Evolutionary conservation across 1,140 invertebrate species (phyloP).

Genomic region (Polypedilum vanderplanki): DNA sequence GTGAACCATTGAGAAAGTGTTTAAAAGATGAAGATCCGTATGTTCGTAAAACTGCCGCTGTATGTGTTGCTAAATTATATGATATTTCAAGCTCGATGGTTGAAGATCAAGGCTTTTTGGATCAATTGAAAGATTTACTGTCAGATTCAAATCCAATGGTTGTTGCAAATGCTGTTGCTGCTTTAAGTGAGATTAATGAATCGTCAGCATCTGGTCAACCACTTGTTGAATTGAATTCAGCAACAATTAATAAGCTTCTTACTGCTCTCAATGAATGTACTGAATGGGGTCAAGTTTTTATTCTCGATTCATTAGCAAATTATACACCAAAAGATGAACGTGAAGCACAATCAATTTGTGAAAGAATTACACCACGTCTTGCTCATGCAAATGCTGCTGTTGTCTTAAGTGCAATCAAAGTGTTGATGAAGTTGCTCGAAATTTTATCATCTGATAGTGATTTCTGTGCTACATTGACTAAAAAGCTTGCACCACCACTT

Average conservation of each 20-base stretch:
- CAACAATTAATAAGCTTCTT: constrained; percentile 96
- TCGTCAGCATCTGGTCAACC: constrained; percentile 86
- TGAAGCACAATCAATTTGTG: constrained; percentile 99
- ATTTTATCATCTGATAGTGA: constrained; percentile 90
- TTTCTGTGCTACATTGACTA: constrained; percentile 88
- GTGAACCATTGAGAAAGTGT: constrained; percentile 96
- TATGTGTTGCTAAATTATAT: constrained; percentile 98
- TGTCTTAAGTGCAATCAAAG: constrained; percentile 97
- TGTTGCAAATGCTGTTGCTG: constrained; percentile 98
- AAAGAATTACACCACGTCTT: constrained; percentile 93
- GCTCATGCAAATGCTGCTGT: constrained; percentile 99
- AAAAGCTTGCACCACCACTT: constrained; percentile 97
- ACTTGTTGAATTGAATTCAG: constrained; percentile 92
- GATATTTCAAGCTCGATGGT: constrained; percentile 95
- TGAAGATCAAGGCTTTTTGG: constrained; percentile 84
- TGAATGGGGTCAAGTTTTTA: constrained; percentile 99
- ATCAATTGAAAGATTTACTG: constrained; percentile 92
- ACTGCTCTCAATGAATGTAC: constrained; percentile 99
- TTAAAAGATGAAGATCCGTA: constrained; percentile 99
- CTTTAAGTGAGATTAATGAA: constrained; percentile 97
- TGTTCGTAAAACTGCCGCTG: constrained; percentile 97
- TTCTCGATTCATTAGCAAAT: constrained; percentile 94
- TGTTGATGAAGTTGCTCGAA: constrained; percentile 96
- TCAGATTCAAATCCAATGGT: constrained; percentile 99
- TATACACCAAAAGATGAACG: constrained; percentile 95